Evolutionary conservation across 1,140 invertebrate genomes (phyloP), one percentile per base, ranked within the genome.

Genomic region (Solenopsis invicta): DNA sequence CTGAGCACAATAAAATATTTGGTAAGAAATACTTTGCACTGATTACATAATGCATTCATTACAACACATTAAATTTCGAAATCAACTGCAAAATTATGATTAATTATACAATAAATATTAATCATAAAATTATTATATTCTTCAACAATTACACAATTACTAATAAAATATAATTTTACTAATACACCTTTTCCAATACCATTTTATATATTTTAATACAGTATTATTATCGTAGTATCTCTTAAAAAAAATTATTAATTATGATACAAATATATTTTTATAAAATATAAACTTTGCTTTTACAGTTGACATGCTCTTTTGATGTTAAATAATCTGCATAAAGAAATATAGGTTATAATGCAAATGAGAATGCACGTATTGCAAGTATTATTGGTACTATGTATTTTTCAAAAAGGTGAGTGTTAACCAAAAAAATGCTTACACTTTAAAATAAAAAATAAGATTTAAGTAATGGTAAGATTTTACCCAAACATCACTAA

Each of bases 331-430:
- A 29, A 10, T 41, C 13, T 16, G 1, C 54, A 69, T 37, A 12
- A 67, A 77, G 48, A 52, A 77, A 34, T 18, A 61, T 1, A 67
- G 18, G n/a, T 85, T 80, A 91, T 24, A 48, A 92, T 92, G 91
- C 89, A 29, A 75, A 81, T 76, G 48, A 87, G 62, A 62, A 21
- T 84, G 5, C 72, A 80, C 18, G 18, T 45, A n/a, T 56, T 92
- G 18, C 87, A 56, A 66, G 85, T 91, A 84, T 69, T 92, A 21
- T 85, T 92, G 21, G 16, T 91, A 82, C 18, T 92, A 54, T 86
- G 86, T 10, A 34, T 91, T 84, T 62, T 92, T 24, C 86, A 89
- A 84, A 88, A n/a, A 84, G 86, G 91, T 92, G 72, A 92, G 87
- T 3, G 77, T 48, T 13, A 48, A 21, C 2, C 45, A 18, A 29